Evolutionary conservation across 2,888 invertebrate species (phyloP), one percentile per base, ranked within the genome.

Genomic region (Fabriciana adippe): DNA sequence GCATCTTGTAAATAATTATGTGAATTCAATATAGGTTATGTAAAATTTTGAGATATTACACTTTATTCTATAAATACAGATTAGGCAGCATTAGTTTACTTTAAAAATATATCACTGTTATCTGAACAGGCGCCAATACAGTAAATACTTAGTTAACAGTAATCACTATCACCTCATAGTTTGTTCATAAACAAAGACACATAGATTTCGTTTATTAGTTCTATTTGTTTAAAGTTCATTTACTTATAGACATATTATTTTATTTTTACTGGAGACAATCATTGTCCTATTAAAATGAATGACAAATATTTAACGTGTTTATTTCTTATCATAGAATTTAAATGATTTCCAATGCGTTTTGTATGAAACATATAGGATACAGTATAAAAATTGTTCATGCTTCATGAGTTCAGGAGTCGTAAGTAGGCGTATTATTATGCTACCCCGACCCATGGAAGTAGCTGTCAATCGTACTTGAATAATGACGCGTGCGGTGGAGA

Each of bases 371-470:
- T 35, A 64, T 8, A 41, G 41, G 18, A 6, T 18, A 53, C 6
- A 82, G 81, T 82, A 86, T 84, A 85, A 87, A 86, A 71, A 77
- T 64, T 60, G 47, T 47, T 64, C 51, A n/a, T 18, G 56, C 62
- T 56, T 68, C 73, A 81, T 80, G 84, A 56, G 54, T 83, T 84
- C 84, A 77, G 81, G 77, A 73, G 82, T 83, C 82, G 81, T 89
- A 90, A 92, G 89, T 90, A 92, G 92, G 92, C 91, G 91, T 91
- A 91, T 90, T 92, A 88, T 92, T 89, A 87, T 88, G 78, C 65
- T 60, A 71, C 69, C 75, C 74, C 71, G 78, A 69, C 75, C 81
- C 71, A 77, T 88, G 90, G 91, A 91, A 91, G 91, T 92, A 87
- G 84, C 89, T 92, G 92, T 91, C 92, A 91, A 90, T 91, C 90